phyloP scores from a whole-genome alignment of 2,888 invertebrate species.

The Epicampocera succincta region DNA sequence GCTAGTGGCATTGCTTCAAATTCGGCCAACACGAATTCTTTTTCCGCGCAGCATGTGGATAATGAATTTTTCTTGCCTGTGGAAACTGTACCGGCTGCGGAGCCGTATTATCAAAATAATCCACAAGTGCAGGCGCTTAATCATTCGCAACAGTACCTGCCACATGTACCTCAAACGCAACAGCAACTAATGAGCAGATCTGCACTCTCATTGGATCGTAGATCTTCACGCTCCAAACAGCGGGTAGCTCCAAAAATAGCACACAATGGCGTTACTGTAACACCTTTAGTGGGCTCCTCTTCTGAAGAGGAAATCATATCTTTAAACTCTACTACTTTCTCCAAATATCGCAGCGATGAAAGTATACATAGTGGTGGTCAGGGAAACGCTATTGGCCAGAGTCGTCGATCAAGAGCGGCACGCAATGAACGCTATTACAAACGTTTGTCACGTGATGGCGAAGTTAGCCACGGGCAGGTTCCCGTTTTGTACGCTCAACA shows the following conservation, averaged over 20 bases:
- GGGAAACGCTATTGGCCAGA: constrained; percentile 83
- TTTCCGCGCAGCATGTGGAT: constrained; percentile 78
- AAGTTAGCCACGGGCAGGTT: constrained; percentile 80
- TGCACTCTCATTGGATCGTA: constrained; percentile 78
- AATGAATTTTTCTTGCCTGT: constrained; percentile 80
- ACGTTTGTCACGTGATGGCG: constrained; percentile 88
- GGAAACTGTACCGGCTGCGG: constrained; percentile 75
- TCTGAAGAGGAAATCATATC: constrained; percentile 83
- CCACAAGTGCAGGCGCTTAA: constrained; percentile 8
- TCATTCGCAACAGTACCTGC: constrained; percentile 65
- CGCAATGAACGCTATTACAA: constrained; percentile 91
- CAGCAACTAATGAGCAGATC: constrained; percentile 72
- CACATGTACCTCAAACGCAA: constrained; percentile 65
- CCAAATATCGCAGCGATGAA: constrained; percentile 87
- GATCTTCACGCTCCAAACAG: constrained; percentile 63
- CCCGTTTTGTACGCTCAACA: constrained; percentile 77
- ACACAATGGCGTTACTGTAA: constrained; percentile 73
- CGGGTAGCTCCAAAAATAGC: constrained; percentile 71
- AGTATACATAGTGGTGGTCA: constrained; percentile 84
- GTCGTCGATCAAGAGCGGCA: constrained; percentile 87
- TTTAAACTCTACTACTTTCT: constrained; percentile 86
- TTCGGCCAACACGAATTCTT: constrained; percentile 73
- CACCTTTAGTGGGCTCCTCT: constrained; percentile 72
- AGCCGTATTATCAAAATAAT: constrained; percentile 74
- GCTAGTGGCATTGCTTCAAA: constrained; percentile 83